Evolutionary conservation across 2,797 vertebrate genomes (phyloP).

Genomic region (Helarctos malayanus): DNA sequence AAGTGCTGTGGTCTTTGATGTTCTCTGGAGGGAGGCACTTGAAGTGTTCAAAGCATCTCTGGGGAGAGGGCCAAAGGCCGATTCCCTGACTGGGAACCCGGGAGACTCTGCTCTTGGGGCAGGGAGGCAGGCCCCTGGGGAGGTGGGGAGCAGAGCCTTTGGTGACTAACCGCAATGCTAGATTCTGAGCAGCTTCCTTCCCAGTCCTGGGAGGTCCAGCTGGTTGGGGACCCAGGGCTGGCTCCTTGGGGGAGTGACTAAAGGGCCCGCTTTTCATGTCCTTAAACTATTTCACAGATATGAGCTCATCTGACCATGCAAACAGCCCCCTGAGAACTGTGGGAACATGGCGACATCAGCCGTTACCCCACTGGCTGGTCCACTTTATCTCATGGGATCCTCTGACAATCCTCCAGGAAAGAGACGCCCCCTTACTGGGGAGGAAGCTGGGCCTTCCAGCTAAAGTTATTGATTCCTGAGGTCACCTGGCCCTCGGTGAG

Average conservation of each 20-base stretch:
- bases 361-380: rapidly evolving
- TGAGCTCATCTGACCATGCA: background rate
- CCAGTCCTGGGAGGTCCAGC: background rate
- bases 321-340: background rate
- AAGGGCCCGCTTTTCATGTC: background rate
- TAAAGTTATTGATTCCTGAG: background rate
- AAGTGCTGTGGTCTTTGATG: background rate
- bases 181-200: background rate
- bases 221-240: background rate
- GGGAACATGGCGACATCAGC: rapidly evolving
- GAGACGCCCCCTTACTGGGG: background rate
- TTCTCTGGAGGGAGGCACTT: background rate
- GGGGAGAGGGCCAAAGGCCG: background rate
- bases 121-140: background rate
- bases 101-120: background rate
- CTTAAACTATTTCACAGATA: rapidly evolving
- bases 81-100: background rate
- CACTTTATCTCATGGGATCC: rapidly evolving
- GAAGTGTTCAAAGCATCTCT: background rate
- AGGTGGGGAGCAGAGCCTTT: too few species aligned
- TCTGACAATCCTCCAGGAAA: background rate
- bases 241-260: background rate
- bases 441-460: background rate
- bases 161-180: background rate
- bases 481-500: rapidly evolving